Base-by-base conservation (phyloP, 1,140 invertebrate genomes). In the Hyposmocoma kahamanoa region DNA sequence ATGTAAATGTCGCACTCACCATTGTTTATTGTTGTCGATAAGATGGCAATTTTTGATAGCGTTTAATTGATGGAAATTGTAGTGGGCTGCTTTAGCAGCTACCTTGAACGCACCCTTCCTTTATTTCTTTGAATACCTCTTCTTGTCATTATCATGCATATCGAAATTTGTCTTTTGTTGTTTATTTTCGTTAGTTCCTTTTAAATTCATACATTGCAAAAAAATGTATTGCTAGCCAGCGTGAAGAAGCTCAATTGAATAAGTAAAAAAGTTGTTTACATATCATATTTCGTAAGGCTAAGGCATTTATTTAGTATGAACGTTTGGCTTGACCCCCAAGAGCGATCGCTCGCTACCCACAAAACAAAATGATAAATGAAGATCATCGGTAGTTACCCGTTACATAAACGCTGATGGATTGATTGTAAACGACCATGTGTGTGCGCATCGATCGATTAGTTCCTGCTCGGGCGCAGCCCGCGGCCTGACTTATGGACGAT, bases 351-450 rank as follows among this genome's bases (percentile, higher is more conserved):
- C 50, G 72, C 74, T 75, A 75, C 74, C 65, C 70, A 84, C 66
- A 77, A 79, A 81, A 79, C 62, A 72, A 73, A 79, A 84, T 84
- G 81, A 84, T 84, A 82, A 84, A 84, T 84, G 76, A 72, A 74
- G 62, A 75, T 73, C 70, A 69, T 74, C 75, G 72, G 73, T 81
- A 82, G 78, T 82, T 82, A 71, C 64, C 67, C 59, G 60, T 75
- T 77, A 78, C 70, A 78, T 77, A 71, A 73, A 82, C 66, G 68
- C 73, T 84, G 81, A 84, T 84, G 70, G 78, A 82, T 84, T 81
- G 80, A 81, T 84, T 79, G 72, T 82, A 72, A 78, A 74, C 63
- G 70, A 52, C 49, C 68, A 41, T 41, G 67, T 76, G 72, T 78
- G 65, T 76, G 67, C 72, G 58, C 64, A 70, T 73, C 74, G 61